Percentiles rank a stretch among this genome's conserved stretches.
phyloP scores from a whole-genome alignment of 2,113 vertebrate species.

The Saiga tatarica region DNA sequence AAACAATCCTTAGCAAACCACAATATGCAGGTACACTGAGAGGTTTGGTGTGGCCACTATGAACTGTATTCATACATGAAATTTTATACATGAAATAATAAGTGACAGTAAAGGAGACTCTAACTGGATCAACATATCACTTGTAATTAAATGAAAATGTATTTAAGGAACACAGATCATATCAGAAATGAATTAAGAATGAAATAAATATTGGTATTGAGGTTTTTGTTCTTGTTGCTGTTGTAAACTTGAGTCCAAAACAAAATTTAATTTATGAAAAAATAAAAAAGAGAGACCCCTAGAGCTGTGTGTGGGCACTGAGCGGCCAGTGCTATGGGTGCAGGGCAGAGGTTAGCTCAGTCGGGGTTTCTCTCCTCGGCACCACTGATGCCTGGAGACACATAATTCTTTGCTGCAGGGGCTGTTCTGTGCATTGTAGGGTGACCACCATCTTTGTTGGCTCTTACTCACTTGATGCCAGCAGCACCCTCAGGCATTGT shows the following conservation, averaged over 20 bases:
- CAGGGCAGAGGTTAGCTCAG: not conserved
- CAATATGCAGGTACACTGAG: not conserved
- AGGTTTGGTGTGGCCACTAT: no score
- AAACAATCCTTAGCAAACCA: not conserved
- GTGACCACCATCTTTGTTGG: not conserved
- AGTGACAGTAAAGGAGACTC: not conserved
- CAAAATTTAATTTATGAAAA: not conserved
- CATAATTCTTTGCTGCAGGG: accelerated
- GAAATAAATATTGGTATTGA: not conserved
- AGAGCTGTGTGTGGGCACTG: not conserved
- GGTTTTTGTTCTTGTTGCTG: not conserved
- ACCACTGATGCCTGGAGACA: not conserved
- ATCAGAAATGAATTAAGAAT: not conserved
- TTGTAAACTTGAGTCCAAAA: not conserved
- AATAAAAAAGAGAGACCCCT: not conserved
- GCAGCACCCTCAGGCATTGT: not conserved
- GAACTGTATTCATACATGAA: not conserved
- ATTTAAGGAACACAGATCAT: not conserved
- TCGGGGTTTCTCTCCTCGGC: not conserved
- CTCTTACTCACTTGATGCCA: not conserved
- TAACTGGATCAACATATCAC: not conserved
- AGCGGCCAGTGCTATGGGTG: accelerated
- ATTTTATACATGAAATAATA: not conserved
- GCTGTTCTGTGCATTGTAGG: not conserved
- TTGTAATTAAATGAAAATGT: not conserved